These are phyloP conservation scores for Enteromius viviparus DNA, from an alignment of 2,797 vertebrate genomes.

Conservation along the genomic window DNA sequence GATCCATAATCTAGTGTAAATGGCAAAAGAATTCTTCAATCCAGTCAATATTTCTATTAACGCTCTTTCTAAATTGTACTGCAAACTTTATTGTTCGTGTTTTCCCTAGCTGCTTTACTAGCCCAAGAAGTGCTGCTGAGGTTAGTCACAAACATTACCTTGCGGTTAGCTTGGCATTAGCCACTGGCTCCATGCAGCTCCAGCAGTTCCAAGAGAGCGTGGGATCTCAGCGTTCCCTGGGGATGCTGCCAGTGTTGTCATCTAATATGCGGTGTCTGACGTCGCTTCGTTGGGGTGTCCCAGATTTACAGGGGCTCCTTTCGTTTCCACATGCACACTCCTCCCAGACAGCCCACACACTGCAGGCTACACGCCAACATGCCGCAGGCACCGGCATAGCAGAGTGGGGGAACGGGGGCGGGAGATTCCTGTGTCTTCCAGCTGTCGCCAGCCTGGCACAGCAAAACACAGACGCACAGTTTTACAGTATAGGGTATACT, in stretches of 20 bases:
- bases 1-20: not conserved
- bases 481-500: conserved; percentile 67
- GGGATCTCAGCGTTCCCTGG: conserved; percentile 57
- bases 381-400: conserved; percentile 75
- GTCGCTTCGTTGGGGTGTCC: conserved; percentile 73
- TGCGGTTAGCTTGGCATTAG: conserved; percentile 48
- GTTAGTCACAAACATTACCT: conserved; percentile 44
- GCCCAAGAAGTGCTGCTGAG: not conserved
- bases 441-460: conserved; percentile 81
- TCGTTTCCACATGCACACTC: conserved; percentile 59
- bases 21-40: not conserved
- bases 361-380: conserved; percentile 73
- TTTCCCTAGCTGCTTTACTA: not conserved
- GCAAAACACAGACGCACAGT: conserved; percentile 61
- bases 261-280: conserved; percentile 64
- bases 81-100: conserved; percentile 9
- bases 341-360: conserved; percentile 73
- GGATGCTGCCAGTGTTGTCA: conserved; percentile 58
- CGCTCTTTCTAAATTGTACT: not conserved
- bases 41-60: not conserved
- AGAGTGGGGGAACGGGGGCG: conserved; percentile 69
- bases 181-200: conserved; percentile 44
- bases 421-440: conserved; percentile 80
- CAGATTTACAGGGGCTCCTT: conserved; percentile 70
- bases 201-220: conserved; percentile 49